Percentiles rank a stretch among this genome's conserved stretches.
phyloP scores from a whole-genome alignment of 2,113 vertebrate species.

The Leptosomus discolor region DNA sequence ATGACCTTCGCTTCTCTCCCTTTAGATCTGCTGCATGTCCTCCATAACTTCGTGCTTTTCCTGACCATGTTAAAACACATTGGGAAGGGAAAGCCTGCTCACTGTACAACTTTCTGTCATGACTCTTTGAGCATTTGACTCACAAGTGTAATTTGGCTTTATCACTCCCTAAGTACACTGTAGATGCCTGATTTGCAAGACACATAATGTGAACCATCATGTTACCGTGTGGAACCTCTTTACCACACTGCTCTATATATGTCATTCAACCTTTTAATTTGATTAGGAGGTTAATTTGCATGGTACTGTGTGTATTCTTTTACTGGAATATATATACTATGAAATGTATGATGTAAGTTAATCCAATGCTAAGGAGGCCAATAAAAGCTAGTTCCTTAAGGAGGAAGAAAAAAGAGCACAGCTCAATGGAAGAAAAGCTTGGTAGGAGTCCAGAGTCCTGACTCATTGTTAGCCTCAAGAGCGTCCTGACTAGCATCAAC shows the following conservation, averaged over 20 bases:
- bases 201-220: background rate
- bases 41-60: background rate
- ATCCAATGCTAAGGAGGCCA: slow-evolving; percentile 66
- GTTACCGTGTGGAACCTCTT: background rate
- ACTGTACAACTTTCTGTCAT: background rate
- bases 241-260: slow-evolving; percentile 7
- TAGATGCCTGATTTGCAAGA: background rate
- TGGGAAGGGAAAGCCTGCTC: background rate
- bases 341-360: slow-evolving; percentile 75
- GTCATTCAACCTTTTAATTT: slow-evolving; percentile 63
- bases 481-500: slow-evolving; percentile 73
- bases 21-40: background rate
- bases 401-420: slow-evolving; percentile 47
- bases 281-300: slow-evolving; percentile 65
- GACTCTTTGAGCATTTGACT: background rate
- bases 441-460: slow-evolving; percentile 71
- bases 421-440: slow-evolving; percentile 68
- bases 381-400: slow-evolving; percentile 70
- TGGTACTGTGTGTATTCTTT: slow-evolving; percentile 46
- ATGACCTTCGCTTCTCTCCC: background rate
- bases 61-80: background rate
- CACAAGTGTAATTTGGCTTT: background rate
- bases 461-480: slow-evolving; percentile 69
- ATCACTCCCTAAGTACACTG: background rate
- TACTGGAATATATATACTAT: slow-evolving; percentile 64